A percentile compares a stretch with the other conserved stretches of the same genome.
These are phyloP conservation scores for Hemibagrus guttatus DNA, from an alignment of 2,797 vertebrate species.

Conservation along the genomic window DNA sequence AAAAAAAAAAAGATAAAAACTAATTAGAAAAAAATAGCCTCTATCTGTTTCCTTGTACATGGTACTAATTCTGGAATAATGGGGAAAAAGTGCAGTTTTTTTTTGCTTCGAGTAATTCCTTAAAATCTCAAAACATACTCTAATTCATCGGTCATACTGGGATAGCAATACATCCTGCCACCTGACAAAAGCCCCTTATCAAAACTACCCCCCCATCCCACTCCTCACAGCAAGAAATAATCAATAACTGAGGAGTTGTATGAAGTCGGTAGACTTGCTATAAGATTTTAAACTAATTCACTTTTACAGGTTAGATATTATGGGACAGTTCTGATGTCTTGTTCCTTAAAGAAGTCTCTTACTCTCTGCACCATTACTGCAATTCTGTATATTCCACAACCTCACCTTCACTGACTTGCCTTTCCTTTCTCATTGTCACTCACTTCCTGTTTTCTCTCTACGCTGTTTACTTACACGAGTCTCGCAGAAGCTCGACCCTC, in stretches of 20 bases:
- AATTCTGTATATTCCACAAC: slow-evolving; percentile 20
- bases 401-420: slow-evolving; percentile 35
- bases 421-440: not conserved
- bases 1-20: slow-evolving; percentile 54
- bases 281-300: not conserved
- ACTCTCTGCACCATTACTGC: slow-evolving; percentile 1
- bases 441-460: slow-evolving; percentile 34
- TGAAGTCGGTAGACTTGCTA: not conserved
- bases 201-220: too few species aligned
- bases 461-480: slow-evolving; percentile 58
- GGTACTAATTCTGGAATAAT: slow-evolving; percentile 84
- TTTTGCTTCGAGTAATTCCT: slow-evolving; percentile 23
- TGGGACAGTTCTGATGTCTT: not conserved
- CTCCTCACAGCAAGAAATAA: not conserved
- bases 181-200: too few species aligned
- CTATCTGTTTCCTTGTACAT: slow-evolving; percentile 66
- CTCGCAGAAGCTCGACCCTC: slow-evolving; percentile 62
- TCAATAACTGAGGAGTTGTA: not conserved
- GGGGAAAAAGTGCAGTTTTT: slow-evolving; percentile 85
- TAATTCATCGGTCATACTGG: not conserved
- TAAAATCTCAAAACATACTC: not conserved
- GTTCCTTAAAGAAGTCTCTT: slow-evolving; percentile 33
- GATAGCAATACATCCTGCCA: not conserved
- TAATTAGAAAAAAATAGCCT: slow-evolving; percentile 59
- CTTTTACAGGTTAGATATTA: not conserved